These are phyloP conservation scores for Marmota monax DNA, from an alignment of 2,113 vertebrate genomes.

Conservation along the genomic window DNA sequence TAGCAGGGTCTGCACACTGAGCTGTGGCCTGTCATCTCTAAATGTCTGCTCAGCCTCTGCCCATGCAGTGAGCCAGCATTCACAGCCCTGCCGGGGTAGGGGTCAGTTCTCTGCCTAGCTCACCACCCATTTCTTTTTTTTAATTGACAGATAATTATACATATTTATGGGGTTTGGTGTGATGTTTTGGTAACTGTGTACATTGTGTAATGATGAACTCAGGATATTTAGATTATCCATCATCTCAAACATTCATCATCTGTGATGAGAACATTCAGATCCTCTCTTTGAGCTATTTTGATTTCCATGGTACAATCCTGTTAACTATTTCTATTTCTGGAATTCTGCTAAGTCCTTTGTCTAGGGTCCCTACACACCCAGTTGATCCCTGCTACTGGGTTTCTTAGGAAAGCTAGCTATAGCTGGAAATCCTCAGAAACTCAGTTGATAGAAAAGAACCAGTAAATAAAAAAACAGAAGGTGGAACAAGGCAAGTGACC, in stretches of 20 bases:
- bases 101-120: not conserved
- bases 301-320: not conserved
- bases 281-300: not conserved
- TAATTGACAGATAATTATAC: not conserved
- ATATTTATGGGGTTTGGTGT: not conserved
- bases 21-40: not conserved
- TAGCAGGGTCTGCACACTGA: not conserved
- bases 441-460: not conserved
- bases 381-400: not conserved
- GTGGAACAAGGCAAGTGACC: not conserved
- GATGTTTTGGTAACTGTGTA: not conserved
- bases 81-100: not conserved
- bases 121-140: not conserved
- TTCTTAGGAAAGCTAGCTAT: not conserved
- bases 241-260: not conserved
- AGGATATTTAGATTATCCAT: not conserved
- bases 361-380: accelerated
- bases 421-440: conserved; percentile 1
- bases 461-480: not conserved
- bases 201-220: not conserved
- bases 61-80: not conserved
- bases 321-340: not conserved
- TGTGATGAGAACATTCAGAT: not conserved
- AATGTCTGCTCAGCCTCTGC: not conserved
- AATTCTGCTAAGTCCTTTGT: not conserved